Evolutionary conservation across 2,888 invertebrate genomes (phyloP).

Genomic region (Euclidia mi): DNA sequence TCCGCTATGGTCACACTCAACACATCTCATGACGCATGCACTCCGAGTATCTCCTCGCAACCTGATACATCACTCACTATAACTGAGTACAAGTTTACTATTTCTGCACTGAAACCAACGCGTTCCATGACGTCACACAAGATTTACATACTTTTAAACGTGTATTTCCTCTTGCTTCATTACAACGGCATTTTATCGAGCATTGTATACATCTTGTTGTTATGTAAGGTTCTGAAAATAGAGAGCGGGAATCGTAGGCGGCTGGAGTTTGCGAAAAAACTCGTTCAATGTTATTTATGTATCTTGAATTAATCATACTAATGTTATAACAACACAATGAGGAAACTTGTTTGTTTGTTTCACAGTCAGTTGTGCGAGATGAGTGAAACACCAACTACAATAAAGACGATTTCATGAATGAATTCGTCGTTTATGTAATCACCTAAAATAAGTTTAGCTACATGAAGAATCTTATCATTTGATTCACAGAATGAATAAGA

Average conservation of each 20-base stretch:
- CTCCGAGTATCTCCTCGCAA: conserved; percentile 21
- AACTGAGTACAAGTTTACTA: conserved; percentile 5
- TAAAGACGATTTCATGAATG: too few relatives aligned
- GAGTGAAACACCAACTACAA: background rate
- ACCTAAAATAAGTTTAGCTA: too few relatives aligned
- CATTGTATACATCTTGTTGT: conserved; percentile 31
- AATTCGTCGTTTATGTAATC: too few relatives aligned
- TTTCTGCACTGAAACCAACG: conserved; percentile 23
- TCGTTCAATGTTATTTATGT: conserved; percentile 31
- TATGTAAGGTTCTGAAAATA: conserved; percentile 43
- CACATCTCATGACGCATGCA: conserved; percentile 23
- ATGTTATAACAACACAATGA: background rate
- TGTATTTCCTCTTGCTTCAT: conserved; percentile 23
- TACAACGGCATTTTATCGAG: conserved; percentile 14
- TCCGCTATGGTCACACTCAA: conserved; percentile 4
- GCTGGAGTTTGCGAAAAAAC: conserved; percentile 4
- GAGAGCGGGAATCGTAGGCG: conserved; percentile 39
- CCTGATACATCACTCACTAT: conserved; percentile 33
- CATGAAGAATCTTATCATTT: too few relatives aligned
- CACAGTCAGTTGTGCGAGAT: background rate
- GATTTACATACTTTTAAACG: background rate
- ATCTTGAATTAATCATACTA: background rate
- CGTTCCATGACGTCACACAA: conserved; percentile 29
- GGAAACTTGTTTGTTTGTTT: background rate
- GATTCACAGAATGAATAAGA: too few relatives aligned